These are phyloP conservation scores for Idaea dimidiata DNA, from an alignment of 2,888 invertebrate species.

Conservation along the genomic window DNA sequence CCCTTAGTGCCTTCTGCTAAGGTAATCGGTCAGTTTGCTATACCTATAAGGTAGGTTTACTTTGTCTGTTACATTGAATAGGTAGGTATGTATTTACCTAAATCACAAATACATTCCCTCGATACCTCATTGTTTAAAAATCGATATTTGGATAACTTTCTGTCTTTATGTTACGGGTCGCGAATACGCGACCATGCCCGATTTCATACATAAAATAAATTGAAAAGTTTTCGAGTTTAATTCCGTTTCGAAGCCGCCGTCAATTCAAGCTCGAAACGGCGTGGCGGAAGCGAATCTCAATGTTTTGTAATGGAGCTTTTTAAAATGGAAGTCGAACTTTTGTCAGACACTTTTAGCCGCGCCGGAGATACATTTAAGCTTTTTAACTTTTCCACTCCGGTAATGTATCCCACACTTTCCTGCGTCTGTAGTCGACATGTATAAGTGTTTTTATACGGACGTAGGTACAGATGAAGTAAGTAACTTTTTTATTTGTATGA, in stretches of 20 bases:
- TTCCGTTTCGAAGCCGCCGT: slow-evolving; percentile 66
- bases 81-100: slow-evolving; percentile 7
- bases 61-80: neutral
- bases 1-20: slow-evolving; percentile 7
- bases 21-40: neutral
- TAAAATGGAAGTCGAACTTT: slow-evolving; percentile 81
- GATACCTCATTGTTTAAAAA: neutral
- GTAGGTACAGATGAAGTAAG: slow-evolving; percentile 56
- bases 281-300: slow-evolving; percentile 79
- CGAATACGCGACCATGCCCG: slow-evolving; percentile 53
- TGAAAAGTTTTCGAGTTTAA: slow-evolving; percentile 75
- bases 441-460: slow-evolving; percentile 63
- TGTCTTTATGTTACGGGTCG: slow-evolving; percentile 42
- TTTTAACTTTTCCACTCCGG: slow-evolving; percentile 81
- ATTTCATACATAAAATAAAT: slow-evolving; percentile 70
- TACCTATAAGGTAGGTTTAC: neutral
- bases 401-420: slow-evolving; percentile 77
- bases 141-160: slow-evolving; percentile 31
- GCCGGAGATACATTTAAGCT: slow-evolving; percentile 81
- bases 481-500: slow-evolving; percentile 65
- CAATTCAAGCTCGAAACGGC: slow-evolving; percentile 65
- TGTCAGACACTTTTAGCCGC: slow-evolving; percentile 81
- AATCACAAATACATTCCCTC: slow-evolving; percentile 9
- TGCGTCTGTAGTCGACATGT: slow-evolving; percentile 67
- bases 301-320: slow-evolving; percentile 82